Evolutionary conservation across 2,888 invertebrate species (phyloP).

Genomic region (Neoascia interrupta): DNA sequence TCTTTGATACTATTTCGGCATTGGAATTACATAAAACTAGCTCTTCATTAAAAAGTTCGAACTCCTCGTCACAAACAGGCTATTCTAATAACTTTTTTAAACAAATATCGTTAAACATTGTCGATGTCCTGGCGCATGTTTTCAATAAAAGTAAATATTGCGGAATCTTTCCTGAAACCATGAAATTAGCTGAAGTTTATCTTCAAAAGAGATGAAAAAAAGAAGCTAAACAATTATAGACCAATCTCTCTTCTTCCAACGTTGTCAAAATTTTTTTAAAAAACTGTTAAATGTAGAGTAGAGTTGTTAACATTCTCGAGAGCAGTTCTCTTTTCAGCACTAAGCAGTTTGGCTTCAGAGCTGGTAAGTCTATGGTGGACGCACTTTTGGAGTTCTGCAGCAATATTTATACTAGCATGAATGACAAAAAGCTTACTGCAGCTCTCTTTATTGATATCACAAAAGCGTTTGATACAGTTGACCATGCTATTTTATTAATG

Average conservation of each 20-base stretch:
- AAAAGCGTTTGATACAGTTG: constrained; percentile 11
- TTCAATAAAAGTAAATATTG: constrained; percentile 1
- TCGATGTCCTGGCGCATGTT: constrained; percentile 1
- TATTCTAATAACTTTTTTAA: background rate
- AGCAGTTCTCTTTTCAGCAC: background rate
- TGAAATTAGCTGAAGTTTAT: constrained; percentile 10
- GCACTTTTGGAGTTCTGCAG: constrained; percentile 5
- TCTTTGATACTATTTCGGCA: background rate
- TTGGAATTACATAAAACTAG: background rate
- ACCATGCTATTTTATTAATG: background rate
- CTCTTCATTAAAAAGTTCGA: background rate
- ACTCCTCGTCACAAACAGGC: background rate
- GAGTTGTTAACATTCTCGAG: constrained; percentile 1
- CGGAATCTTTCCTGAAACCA: background rate
- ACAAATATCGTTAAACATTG: background rate
- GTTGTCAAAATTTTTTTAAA: constrained; percentile 20
- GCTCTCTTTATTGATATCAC: constrained; percentile 13
- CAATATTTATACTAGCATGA: background rate
- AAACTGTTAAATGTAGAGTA: background rate
- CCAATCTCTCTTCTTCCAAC: constrained; percentile 21
- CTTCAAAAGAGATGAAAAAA: constrained; percentile 5
- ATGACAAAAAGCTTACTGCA: constrained; percentile 12
- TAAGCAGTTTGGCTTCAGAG: constrained; percentile 8
- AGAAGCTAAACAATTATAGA: constrained; percentile 16
- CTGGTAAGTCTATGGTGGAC: constrained; percentile 6